phyloP scores from a whole-genome alignment of 2,888 invertebrate species.

The Pteria penguin region DNA sequence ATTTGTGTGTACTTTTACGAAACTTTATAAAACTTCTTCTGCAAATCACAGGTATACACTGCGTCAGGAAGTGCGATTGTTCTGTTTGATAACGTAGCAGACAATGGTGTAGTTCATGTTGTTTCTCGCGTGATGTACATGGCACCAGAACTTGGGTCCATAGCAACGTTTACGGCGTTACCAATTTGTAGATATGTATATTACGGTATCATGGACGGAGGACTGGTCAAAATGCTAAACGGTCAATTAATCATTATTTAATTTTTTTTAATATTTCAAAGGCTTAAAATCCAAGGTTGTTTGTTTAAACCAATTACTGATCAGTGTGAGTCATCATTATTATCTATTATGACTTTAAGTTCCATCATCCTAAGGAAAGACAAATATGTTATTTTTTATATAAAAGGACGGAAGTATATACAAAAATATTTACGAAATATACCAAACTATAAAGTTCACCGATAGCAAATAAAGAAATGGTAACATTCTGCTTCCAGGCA shows the following conservation, averaged over 20 bases:
- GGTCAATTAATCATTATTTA: no score
- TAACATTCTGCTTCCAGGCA: slow-evolving; percentile 20
- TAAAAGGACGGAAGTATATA: no score
- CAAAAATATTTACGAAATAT: no score
- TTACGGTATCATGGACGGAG: slow-evolving; percentile 29
- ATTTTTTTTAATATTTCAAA: no score
- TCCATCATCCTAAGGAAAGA: no score
- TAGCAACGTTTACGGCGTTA: not conserved
- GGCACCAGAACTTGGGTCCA: slow-evolving; percentile 8
- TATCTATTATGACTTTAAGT: no score
- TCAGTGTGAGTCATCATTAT: no score
- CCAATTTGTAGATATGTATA: slow-evolving; percentile 24
- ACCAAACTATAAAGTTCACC: no score
- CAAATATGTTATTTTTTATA: no score
- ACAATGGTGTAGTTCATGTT: slow-evolving; percentile 31
- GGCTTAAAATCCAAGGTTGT: no score
- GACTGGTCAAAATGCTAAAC: slow-evolving; percentile 13
- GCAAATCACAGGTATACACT: slow-evolving; percentile 10
- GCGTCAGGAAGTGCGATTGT: slow-evolving; percentile 24
- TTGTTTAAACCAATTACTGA: no score
- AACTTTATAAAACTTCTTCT: not conserved
- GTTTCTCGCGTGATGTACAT: slow-evolving; percentile 31
- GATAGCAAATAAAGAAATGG: no score
- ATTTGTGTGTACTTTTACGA: not conserved
- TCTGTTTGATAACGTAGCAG: slow-evolving; percentile 21